These are phyloP conservation scores for Lordiphosa stackelbergi DNA, from an alignment of 1,140 invertebrate species.

Conservation along the genomic window DNA sequence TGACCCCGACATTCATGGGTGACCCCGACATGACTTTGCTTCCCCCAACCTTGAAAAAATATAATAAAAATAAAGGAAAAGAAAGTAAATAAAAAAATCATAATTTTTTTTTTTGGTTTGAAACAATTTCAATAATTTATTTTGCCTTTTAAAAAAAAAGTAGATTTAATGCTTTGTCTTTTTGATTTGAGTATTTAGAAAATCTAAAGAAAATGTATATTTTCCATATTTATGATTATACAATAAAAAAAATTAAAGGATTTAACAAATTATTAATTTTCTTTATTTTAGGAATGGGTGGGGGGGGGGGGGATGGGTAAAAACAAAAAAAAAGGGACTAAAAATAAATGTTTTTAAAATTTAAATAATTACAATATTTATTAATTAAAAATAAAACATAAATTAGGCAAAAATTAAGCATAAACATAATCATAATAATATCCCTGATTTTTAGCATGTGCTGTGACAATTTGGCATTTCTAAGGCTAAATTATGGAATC, in stretches of 20 bases:
- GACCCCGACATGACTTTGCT: too few species aligned
- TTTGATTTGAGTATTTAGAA: constrained; percentile 25
- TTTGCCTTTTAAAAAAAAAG: constrained; percentile 35
- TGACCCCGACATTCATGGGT: too few species aligned
- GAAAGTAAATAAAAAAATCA: constrained; percentile 18
- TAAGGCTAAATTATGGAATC: constrained; percentile 28
- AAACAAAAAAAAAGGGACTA: constrained; percentile 18
- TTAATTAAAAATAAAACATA: constrained; percentile 44
- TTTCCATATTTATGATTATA: constrained; percentile 30
- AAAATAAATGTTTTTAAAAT: constrained; percentile 15
- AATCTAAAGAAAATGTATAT: constrained; percentile 1
- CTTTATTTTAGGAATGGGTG: not conserved
- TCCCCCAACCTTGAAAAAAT: constrained; percentile 9
- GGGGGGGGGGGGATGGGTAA: not conserved
- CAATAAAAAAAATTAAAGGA: constrained; percentile 22
- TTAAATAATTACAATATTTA: constrained; percentile 47
- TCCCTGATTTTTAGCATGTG: constrained; percentile 56
- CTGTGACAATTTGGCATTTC: constrained; percentile 63
- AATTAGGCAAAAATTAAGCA: constrained; percentile 39
- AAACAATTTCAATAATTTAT: constrained; percentile 62
- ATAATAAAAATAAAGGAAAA: constrained; percentile 10
- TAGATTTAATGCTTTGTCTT: constrained; percentile 25
- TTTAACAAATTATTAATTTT: constrained; percentile 2
- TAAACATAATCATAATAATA: constrained; percentile 44
- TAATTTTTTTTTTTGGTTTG: constrained; percentile 48